Base-by-base conservation (phyloP, 64 coral and sea anemone genomes). In the Exaiptasia diaphana region DNA sequence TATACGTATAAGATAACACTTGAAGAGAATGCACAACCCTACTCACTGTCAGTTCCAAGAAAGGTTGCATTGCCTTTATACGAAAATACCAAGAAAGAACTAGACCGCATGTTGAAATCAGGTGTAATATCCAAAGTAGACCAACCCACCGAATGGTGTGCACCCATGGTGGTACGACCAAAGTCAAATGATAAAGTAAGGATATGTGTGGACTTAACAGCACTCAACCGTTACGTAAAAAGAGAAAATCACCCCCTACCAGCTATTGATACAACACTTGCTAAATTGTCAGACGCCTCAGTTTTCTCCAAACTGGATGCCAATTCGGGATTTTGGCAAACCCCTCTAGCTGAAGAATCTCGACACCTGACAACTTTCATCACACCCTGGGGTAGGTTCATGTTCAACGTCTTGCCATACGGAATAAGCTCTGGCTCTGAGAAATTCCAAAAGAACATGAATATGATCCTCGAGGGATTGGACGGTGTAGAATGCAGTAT, bases 11-110 rank as follows among this genome's bases (percentile, higher is more conserved):
- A 11, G 10, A 83, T 90, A 12, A 83, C 4, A 32, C 56, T 90
- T 20, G 75, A 31, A 39, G 55, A 82, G n/a, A 53, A 81, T 41
- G 67, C 50, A 36, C 64, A 74, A 3, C 77, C 87, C n/a, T 80
- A 82, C 39, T 13, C 35, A 30, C 18, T 90, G 7, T 18, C 77
- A 53, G 72, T 83, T 0, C 87, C 87, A 53, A 74, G 87, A 83
- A 82, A 90, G 53, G 87, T 83, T 9, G 79, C 88, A 27, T 49
- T 83, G 31, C 88, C 88, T 64, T 72, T 83, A 0, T 81, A 64
- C 7, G n/a, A 38, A 4, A 38, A 67, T 1, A 49, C 41, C 0
- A 53, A 83, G 40, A 1, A 29, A 2, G 42, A 65, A 48, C 49
- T 81, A 28, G 38, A 43, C 11, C 38, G 39, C 17, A 64, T 46